Base-by-base conservation (phyloP, 1,140 invertebrate genomes). In the Drosophila melanica region DNA sequence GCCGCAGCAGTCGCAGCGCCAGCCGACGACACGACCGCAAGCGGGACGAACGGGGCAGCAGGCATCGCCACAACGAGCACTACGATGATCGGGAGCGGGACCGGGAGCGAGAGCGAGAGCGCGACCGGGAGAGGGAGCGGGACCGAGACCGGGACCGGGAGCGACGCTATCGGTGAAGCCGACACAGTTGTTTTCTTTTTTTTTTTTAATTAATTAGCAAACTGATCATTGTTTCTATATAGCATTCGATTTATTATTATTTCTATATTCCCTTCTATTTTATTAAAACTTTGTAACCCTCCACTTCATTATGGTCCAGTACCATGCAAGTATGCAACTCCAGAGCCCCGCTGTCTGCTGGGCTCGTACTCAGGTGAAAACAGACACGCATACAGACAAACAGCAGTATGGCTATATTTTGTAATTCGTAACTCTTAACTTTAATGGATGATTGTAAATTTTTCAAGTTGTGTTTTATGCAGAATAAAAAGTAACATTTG, bases 391-490 rank as follows among this genome's bases (percentile, higher is more conserved):
- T 11, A 45, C 39, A 47, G 27, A 64, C 23, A 73, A 50, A 65
- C 64, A 67, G 33, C 63, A 53, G 35, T 68, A 79, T 73, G 72
- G 72, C 76, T 84, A 79, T 85, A 81, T 66, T 68, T 51, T 60
- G 50, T 77, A 75, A 86, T 77, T 85, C 73, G 33, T 85, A 77
- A 58, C 50, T 80, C 69, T 62, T 78, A 75, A 75, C 33, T 63
- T 41, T 59, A 54, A 55, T 67, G 62, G 63, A 64, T 75, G 59
- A 78, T 62, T 65, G 63, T 82, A 81, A 45, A 85, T 71, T 81
- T 84, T 81, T 48, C 53, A 81, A 75, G 81, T 87, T 86, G 82
- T 78, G 81, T 87, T 86, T 82, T 79, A 87, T 76, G 60, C 45
- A 48, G 65, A 86, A 86, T 50, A 66, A 69, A 68, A 71, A 64